Conservation (phyloP, 2,113 vertebrate species). For the Hydrochoerus hydrochaeris region DNA sequence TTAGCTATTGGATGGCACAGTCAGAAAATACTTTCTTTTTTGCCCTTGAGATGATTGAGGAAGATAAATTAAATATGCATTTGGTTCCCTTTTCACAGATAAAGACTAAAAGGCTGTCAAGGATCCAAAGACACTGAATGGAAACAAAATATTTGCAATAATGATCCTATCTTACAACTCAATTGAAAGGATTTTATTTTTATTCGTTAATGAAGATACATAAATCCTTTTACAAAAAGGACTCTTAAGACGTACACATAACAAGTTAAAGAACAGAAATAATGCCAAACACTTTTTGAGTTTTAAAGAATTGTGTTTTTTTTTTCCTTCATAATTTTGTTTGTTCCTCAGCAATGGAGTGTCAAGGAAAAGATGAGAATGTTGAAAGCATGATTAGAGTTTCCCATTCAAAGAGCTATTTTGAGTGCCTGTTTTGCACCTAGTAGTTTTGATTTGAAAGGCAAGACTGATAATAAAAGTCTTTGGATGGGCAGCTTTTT, state of each 20-base stretch:
- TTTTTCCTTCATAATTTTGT: constrained; percentile 29
- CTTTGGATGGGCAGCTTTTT: constrained; percentile 40
- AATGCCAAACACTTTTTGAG: constrained; percentile 1
- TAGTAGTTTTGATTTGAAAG: constrained; percentile 57
- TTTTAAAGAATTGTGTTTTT: constrained; percentile 43
- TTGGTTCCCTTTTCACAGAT: constrained; percentile 36
- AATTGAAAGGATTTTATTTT: constrained; percentile 59
- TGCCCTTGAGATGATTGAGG: constrained; percentile 56
- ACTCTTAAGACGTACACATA: neutral
- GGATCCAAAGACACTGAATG: constrained; percentile 48
- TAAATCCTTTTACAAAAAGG: neutral
- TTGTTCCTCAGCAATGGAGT: constrained; percentile 58
- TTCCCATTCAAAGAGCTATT: constrained; percentile 54
- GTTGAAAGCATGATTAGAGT: constrained; percentile 59
- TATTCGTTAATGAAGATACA: neutral
- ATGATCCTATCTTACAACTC: constrained; percentile 52
- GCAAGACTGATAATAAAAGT: constrained; percentile 51
- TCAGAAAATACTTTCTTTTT: constrained; percentile 51
- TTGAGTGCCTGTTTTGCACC: constrained; percentile 18
- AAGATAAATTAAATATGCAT: constrained; percentile 62
- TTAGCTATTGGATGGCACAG: constrained; percentile 37
- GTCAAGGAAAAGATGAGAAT: constrained; percentile 62
- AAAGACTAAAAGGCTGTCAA: constrained; percentile 54
- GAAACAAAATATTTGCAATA: constrained; percentile 57
- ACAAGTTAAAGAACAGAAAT: constrained; percentile 40